Conservation (phyloP, 2,113 vertebrate genomes). For the Entosphenus tridentatus region DNA sequence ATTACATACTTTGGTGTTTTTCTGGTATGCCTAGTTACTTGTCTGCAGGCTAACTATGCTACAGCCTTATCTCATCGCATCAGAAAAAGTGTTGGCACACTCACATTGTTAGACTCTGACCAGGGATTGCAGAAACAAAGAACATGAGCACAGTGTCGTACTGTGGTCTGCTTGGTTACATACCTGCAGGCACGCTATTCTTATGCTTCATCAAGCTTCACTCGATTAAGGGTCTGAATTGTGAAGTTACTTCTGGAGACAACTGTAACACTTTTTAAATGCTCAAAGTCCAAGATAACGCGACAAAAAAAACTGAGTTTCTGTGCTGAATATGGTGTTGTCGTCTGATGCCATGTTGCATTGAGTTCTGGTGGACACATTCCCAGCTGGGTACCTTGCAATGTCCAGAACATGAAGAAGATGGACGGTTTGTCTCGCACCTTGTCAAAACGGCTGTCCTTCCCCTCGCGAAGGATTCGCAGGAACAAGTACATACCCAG, state of each 20-base stretch:
- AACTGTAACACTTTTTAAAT: too few relatives aligned
- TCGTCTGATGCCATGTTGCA: not conserved
- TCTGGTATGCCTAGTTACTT: not conserved
- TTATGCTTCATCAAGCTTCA: too few relatives aligned
- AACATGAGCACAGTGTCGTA: too few relatives aligned
- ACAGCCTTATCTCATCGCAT: not conserved
- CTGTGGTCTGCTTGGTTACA: too few relatives aligned
- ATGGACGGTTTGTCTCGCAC: conserved; percentile 28
- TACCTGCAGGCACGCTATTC: too few relatives aligned
- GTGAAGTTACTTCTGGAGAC: too few relatives aligned
- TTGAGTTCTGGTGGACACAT: not conserved
- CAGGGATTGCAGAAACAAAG: too few relatives aligned
- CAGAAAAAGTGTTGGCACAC: not conserved
- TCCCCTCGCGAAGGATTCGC: conserved; percentile 34
- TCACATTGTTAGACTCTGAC: not conserved
- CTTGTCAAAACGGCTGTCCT: conserved; percentile 31
- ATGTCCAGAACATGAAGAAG: conserved; percentile 40
- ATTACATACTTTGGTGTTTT: not conserved
- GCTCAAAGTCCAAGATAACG: not conserved
- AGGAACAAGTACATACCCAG: conserved; percentile 36
- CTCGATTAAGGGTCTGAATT: too few relatives aligned
- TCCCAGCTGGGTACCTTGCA: conserved; percentile 28
- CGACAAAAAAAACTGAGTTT: not conserved
- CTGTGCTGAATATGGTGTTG: not conserved
- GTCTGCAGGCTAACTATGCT: not conserved